Evolutionary conservation across 2,797 vertebrate species (phyloP), one percentile per base, ranked within the genome.

Genomic region (Micromesistius poutassou): DNA sequence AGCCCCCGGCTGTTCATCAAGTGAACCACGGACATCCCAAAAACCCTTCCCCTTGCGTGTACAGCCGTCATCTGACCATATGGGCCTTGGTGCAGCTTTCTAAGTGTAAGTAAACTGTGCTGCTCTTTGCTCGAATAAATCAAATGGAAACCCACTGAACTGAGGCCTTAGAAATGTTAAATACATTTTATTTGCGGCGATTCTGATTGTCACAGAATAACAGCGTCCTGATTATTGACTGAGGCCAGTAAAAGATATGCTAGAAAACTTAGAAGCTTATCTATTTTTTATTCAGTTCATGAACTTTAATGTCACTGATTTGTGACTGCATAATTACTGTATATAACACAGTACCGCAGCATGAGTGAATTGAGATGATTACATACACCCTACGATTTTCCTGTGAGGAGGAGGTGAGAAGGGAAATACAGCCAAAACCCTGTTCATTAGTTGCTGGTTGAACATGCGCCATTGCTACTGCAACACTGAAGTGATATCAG

Each of bases 361-460:
- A 72, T 82, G 81, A 85, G 83, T 75, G 72, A 84, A 80, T 81
- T 68, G 79, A 72, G 75, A 87, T 79, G 80, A 78, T 91, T 90
- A 88, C 81, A 83, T 88, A 84, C 92, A 87, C 83, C 80, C 76
- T 80, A 38, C 14, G 66, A 76, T 79, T 30, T 90, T 82, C 80
- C 83, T 72, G 55, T 73, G 84, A 81, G 78, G 81, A 79, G 75
- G 9, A 13, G 31, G 76, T 46, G 77, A 72, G 33, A 30, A 72
- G 68, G 62, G 25, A 10, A 38, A 38, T 8, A 38, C 36, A 8
- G 36, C 36, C 25, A 2, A 6, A 19, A 19, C 50, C 16, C 16
- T 55, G 50, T 55, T 55, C 50, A 55, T 55, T 55, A 55, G 50
- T 6, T 55, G 16, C 50, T 55, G 50, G 50, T 19, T 55, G 50